These are phyloP conservation scores for Amazonetta brasiliensis DNA, from an alignment of 2,797 vertebrate genomes.

Conservation along the genomic window DNA sequence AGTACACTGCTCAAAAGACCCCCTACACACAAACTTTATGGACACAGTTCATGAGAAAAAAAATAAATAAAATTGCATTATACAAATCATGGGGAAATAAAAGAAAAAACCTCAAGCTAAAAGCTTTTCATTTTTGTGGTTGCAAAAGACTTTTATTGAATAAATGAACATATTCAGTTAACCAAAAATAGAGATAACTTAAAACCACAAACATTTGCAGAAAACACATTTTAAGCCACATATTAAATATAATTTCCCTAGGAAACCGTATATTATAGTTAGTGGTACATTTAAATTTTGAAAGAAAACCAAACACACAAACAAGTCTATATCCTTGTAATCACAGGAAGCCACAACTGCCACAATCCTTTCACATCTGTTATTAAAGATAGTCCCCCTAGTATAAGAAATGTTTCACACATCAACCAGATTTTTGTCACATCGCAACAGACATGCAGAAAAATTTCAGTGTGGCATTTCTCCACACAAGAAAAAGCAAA, in stretches of 20 bases:
- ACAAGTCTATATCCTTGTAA: conserved; percentile 23
- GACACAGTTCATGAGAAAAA: not conserved
- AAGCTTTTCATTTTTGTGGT: conserved; percentile 53
- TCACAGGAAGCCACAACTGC: conserved; percentile 63
- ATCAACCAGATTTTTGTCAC: conserved; percentile 32
- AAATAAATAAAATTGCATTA: not conserved
- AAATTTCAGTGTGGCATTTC: not conserved
- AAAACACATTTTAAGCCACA: conserved; percentile 59
- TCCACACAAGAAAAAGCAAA: not conserved
- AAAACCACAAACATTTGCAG: conserved; percentile 57
- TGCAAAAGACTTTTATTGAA: conserved; percentile 13
- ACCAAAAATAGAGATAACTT: conserved; percentile 45
- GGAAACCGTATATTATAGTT: conserved; percentile 55
- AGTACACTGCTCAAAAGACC: not conserved
- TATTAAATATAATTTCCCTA: conserved; percentile 57
- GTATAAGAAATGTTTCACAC: conserved; percentile 9
- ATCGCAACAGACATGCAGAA: not conserved
- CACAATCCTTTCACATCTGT: conserved; percentile 45
- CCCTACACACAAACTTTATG: not conserved
- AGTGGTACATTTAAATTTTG: conserved; percentile 49
- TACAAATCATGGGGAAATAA: not conserved
- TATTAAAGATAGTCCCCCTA: conserved; percentile 34
- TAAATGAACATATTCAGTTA: conserved; percentile 10
- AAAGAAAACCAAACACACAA: conserved; percentile 62
- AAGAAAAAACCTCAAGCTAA: not conserved